Evolutionary conservation across 2,797 vertebrate species (phyloP), one percentile per base, ranked within the genome.

Genomic region (Acanthiza pusilla): DNA sequence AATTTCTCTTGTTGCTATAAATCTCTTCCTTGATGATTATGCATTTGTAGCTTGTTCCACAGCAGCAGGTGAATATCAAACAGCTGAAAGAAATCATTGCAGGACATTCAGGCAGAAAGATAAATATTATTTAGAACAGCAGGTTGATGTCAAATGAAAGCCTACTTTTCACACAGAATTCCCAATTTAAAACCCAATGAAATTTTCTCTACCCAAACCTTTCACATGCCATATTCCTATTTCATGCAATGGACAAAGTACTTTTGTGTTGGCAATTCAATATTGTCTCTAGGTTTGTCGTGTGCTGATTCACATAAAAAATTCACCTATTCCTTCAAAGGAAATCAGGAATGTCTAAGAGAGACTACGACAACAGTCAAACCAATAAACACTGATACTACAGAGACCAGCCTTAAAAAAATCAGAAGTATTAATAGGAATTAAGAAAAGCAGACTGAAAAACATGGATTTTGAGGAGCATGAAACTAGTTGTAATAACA

Each of bases 31-130:
- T 73, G 54, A 57, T 61, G 74, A 77, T 57, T 83, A 5, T 83
- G 73, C 75, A 50, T 32, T 22, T 89, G 58, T 67, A 80, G 61
- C 54, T 62, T 79, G 34, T 34, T 89, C 65, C 70, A 79, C 3
- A 61, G 55, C 87, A 91, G 89, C 68, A 95, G 78, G 40, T 60
- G 78, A 90, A 83, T 94, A 91, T 57, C 85, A 88, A 81, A 90
- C 27, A 88, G 42, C 30, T 87, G 65, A 80, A 92, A 54, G 20
- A 86, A 79, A 93, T n/a, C 45, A 88, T 0, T 45, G 30, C 50
- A 91, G 66, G 67, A 91, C n/a, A 42, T 26, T 60, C 55, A 43
- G 14, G 27, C 58, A 96, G 67, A 81, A 60, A 70, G 68, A 80
- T 9, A 84, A 76, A 27, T n/a, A 65, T 54, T 74, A 57, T 48